Evolutionary conservation across 2,113 vertebrate species (phyloP), one percentile per base, ranked within the genome.

Genomic region (Pampusana beccarii): DNA sequence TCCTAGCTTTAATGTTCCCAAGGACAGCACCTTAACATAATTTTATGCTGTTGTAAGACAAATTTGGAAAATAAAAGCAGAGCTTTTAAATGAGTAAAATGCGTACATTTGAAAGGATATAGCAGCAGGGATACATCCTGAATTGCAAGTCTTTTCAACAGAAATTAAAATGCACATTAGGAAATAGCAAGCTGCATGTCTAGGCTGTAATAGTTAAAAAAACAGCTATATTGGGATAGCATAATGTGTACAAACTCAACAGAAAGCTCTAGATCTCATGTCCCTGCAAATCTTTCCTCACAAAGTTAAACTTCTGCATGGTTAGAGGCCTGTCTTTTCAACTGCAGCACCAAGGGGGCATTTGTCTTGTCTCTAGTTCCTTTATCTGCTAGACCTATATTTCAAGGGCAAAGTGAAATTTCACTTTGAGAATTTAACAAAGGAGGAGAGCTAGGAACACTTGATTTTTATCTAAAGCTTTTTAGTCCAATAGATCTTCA

Each of bases 31-130:
- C 53, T 70, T 88, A 92, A 92, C 15, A 1, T 70, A 93, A 66
- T 84, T 82, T 96, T 97, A 62, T 96, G 81, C 70, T 96, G 18
- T 33, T 86, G 53, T 86, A 94, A 88, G 15, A 33, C 11, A 70
- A n/a, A 9, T 77, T 94, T 87, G 51, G 36, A 95, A 95, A 92
- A 82, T 56, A 96, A 79, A 46, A 80, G 60, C 46, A 90, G 95
- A 96, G 34, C 29, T 78, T 81, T 67, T 87, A 87, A 38, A 73
- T 64, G 5, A 79, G 17, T 72, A 80, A 70, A 91, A 87, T 57
- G 11, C 46, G 65, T 77, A 84, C 25, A 62, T 42, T 60, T 82
- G 54, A 86, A 95, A 95, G 17, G 23, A 82, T 86, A 62, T 56
- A 53, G 44, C 36, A 77, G 64, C 51, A 57, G 65, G 15, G 40